Evolutionary conservation across 2,797 vertebrate species (phyloP).

Genomic region (Fistularia tabacaria): DNA sequence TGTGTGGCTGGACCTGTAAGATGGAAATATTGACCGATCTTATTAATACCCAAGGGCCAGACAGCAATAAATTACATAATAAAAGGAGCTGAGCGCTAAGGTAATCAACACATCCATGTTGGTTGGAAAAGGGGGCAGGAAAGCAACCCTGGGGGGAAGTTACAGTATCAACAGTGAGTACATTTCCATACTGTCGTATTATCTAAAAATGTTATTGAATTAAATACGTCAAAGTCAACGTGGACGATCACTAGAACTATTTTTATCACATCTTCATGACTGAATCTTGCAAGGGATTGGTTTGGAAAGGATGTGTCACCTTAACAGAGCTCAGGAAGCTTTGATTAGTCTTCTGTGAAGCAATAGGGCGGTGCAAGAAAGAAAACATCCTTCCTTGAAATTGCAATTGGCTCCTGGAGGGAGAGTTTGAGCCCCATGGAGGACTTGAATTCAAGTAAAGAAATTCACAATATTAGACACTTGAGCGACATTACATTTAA

Average conservation of each 20-base stretch:
- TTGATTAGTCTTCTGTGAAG: conserved; percentile 63
- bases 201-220: too few relatives aligned
- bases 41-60: conserved; percentile 24
- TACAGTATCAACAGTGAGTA: too few relatives aligned
- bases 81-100: conserved; percentile 20
- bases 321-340: conserved; percentile 43
- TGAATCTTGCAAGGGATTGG: too few relatives aligned
- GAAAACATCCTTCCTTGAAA: conserved; percentile 38
- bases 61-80: conserved; percentile 29
- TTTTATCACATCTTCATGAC: too few relatives aligned
- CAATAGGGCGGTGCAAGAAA: conserved; percentile 41
- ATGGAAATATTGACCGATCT: conserved; percentile 4
- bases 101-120: conserved; percentile 48
- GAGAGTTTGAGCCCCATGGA: conserved; percentile 18
- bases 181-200: too few relatives aligned
- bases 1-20: too few relatives aligned
- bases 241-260: too few relatives aligned
- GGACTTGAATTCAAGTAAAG: conserved; percentile 3
- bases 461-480: conserved; percentile 11
- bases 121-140: too few relatives aligned
- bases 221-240: too few relatives aligned
- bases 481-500: not conserved
- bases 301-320: too few relatives aligned
- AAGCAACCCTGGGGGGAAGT: conserved; percentile 10
- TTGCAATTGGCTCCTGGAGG: conserved; percentile 29